These are phyloP conservation scores for Columba guinea DNA, from an alignment of 2,797 vertebrate genomes.

Conservation along the genomic window DNA sequence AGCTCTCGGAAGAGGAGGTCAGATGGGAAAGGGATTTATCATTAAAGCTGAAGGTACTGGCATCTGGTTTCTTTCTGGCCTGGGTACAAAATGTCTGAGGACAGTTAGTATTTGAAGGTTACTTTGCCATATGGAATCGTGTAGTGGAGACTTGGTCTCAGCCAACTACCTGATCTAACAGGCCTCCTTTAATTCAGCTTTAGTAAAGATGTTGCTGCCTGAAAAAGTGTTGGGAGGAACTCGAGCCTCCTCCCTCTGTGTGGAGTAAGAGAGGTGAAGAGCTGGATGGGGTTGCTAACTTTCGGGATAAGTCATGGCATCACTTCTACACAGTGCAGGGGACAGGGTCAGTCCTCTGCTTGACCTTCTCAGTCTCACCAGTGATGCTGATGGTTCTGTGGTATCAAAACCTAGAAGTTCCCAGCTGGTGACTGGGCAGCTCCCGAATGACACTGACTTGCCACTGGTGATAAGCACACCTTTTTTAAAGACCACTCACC, in stretches of 20 bases:
- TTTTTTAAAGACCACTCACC: neutral
- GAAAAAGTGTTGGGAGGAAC: neutral
- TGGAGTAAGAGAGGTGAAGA: neutral
- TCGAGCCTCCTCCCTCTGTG: neutral
- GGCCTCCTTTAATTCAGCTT: neutral
- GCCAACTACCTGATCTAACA: neutral
- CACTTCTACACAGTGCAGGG: rapidly evolving
- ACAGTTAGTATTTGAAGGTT: neutral
- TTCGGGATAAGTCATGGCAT: neutral
- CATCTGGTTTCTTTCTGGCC: neutral
- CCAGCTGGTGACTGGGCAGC: neutral
- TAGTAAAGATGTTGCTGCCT: neutral
- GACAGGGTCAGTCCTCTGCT: neutral
- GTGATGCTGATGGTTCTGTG: neutral
- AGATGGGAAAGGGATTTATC: neutral
- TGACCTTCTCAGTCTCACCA: neutral
- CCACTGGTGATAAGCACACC: neutral
- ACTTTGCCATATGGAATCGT: neutral
- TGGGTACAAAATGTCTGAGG: neutral
- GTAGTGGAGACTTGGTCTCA: neutral
- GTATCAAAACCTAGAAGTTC: neutral
- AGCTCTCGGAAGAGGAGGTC: neutral
- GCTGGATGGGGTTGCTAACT: neutral
- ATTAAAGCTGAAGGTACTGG: neutral
- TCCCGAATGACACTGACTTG: neutral